A percentile compares a stretch with the other conserved stretches of the same genome.
Evolutionary conservation across 2,797 vertebrate genomes (phyloP).

Genomic region (Pseudocheirus occidentalis): DNA sequence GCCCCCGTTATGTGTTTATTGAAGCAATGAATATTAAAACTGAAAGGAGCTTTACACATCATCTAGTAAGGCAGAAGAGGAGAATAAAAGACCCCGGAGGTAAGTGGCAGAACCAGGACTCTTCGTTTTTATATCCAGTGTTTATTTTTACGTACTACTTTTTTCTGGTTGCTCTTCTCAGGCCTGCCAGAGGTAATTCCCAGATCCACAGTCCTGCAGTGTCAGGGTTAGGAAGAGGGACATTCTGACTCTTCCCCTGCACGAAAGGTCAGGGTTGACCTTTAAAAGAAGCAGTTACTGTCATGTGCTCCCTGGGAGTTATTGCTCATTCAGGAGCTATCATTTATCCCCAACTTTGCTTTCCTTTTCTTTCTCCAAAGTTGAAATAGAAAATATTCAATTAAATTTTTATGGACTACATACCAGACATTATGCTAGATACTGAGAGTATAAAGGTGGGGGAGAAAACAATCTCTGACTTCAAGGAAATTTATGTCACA

Average conservation of each 20-base stretch:
- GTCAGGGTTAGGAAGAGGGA: background rate
- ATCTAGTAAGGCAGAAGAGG: background rate
- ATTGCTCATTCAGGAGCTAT: background rate
- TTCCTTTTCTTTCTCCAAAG: background rate
- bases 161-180: background rate
- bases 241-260: background rate
- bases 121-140: background rate
- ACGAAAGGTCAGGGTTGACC: background rate
- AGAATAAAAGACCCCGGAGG: background rate
- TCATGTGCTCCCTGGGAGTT: background rate
- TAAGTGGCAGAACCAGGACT: background rate
- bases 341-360: background rate
- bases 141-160: background rate
- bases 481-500: background rate
- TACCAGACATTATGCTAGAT: background rate
- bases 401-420: background rate
- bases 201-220: background rate
- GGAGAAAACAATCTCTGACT: background rate
- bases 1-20: background rate
- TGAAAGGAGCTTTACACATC: background rate
- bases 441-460: background rate
- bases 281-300: background rate
- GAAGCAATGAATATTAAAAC: background rate
- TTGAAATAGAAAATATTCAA: background rate
- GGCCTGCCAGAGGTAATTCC: background rate